A percentile compares a stretch with the other conserved stretches of the same genome.
Conservation (phyloP, 2,888 invertebrate species). For the Drosophila flavopinicola region DNA sequence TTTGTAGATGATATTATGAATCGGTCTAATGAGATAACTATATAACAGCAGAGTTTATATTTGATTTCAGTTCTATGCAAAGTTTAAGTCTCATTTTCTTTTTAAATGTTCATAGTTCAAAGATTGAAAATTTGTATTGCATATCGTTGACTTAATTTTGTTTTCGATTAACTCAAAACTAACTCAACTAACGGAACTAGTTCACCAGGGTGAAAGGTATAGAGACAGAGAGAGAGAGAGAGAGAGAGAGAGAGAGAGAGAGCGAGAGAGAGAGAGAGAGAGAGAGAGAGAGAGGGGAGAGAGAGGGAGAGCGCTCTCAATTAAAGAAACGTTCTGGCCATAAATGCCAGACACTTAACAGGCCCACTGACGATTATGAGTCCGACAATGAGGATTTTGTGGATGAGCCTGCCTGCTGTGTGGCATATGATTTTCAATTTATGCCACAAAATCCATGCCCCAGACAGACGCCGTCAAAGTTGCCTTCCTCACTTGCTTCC, state of each 20-base stretch:
- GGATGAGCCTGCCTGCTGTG: constrained; percentile 14
- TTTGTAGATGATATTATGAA: too few relatives aligned
- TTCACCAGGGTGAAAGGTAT: background rate
- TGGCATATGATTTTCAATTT: constrained; percentile 77
- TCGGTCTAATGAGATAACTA: too few relatives aligned
- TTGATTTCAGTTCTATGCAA: too few relatives aligned
- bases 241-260: constrained; percentile 2
- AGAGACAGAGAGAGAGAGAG: background rate
- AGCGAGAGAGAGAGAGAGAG: background rate
- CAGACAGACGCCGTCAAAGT: constrained; percentile 46
- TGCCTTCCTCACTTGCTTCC: constrained; percentile 1
- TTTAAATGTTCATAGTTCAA: too few relatives aligned
- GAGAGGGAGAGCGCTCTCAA: constrained; percentile 44
- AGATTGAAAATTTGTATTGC: too few relatives aligned
- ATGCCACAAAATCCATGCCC: constrained; percentile 62
- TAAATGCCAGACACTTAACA: constrained; percentile 54
- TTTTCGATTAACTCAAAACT: too few relatives aligned
- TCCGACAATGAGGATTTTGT: constrained; percentile 40
- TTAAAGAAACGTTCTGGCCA: constrained; percentile 49
- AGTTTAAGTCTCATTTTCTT: too few relatives aligned
- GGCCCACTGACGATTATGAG: constrained; percentile 29
- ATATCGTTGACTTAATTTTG: too few relatives aligned
- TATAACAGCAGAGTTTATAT: too few relatives aligned
- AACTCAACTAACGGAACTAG: background rate
- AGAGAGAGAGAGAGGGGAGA: background rate